phyloP scores from a whole-genome alignment of 1,140 invertebrate species.

The Cydia strobilella region DNA sequence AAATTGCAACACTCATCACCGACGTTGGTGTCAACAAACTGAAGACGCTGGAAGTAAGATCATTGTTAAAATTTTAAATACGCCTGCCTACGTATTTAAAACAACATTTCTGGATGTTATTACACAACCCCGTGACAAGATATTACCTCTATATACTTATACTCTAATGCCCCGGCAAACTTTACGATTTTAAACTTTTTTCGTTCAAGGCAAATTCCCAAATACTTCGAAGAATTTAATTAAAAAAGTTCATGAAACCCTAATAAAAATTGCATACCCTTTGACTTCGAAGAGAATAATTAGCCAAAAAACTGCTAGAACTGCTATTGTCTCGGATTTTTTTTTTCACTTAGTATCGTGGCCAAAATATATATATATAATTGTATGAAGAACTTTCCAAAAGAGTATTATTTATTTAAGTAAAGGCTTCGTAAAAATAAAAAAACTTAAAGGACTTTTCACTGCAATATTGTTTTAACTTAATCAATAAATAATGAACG shows the following conservation, averaged over 20 bases:
- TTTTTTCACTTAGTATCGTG: background rate
- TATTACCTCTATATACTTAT: no score
- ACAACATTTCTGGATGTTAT: background rate
- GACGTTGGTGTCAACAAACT: no score
- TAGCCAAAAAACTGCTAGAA: slow-evolving; percentile 43
- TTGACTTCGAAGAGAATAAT: slow-evolving; percentile 52
- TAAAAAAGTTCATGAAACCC: slow-evolving; percentile 59
- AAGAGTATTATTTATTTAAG: no score
- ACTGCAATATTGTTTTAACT: no score
- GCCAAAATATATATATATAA: background rate
- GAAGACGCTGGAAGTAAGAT: no score
- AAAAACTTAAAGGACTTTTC: no score
- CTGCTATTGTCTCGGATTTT: background rate
- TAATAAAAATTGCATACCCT: slow-evolving; percentile 57
- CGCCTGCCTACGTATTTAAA: background rate
- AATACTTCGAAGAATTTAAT: slow-evolving; percentile 60
- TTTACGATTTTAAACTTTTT: slow-evolving; percentile 36
- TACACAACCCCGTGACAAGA: background rate
- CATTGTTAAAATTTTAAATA: no score
- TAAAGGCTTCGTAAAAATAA: no score
- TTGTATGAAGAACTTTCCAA: background rate
- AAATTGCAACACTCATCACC: no score
- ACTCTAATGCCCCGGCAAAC: background rate
- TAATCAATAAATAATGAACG: no score
- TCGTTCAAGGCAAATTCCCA: slow-evolving; percentile 52